Base-by-base conservation (phyloP, 1,140 invertebrate genomes). In the Mamestra configurata region DNA sequence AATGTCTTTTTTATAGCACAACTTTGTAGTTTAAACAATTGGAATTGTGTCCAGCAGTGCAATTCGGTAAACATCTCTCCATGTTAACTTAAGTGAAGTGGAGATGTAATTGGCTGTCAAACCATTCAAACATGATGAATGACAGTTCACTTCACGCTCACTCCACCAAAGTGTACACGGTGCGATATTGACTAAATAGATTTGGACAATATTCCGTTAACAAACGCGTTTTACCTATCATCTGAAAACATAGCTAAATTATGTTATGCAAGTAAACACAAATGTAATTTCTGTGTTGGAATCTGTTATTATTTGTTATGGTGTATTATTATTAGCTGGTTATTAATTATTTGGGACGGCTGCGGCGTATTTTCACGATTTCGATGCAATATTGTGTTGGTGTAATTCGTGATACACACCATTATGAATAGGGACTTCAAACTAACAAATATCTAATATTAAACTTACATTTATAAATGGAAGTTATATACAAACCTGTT, bases 301-400 rank as follows among this genome's bases (percentile, higher is more conserved):
- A 64, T 64, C 31, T 37, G 59, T 35, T 18, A 64, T 35, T 18
- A 64, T 18, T 35, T 35, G 59, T 18, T 1, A 31, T 43, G 11
- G 31, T 31, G 27, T 18, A 1, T 8, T 18, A 37, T 37, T 64
- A 64, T 35, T 37, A 37, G n/a, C n/a, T 18, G n/a, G 15, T 64
- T 18, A 20, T 35, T 64, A 64, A 64, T 64, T 64, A 64, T 64
- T 37, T 64, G 8, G 59, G 31, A 18, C 8, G n/a, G n/a, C 37
- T 18, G 31, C 3, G 31, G n/a, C 27, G n/a, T 11, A 24, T 55
- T 64, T 64, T 22, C n/a, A 6, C n/a, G n/a, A 10, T 35, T n/a
- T 7, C n/a, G 27, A 1, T 37, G 6, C 5, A 64, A 31, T 31
- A 37, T 43, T 43, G 40, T 35, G n/a, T 64, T 55, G 18, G n/a